Evolutionary conservation across 2,888 invertebrate species (phyloP).

Genomic region (Stenoptilia bipunctidactyla): DNA sequence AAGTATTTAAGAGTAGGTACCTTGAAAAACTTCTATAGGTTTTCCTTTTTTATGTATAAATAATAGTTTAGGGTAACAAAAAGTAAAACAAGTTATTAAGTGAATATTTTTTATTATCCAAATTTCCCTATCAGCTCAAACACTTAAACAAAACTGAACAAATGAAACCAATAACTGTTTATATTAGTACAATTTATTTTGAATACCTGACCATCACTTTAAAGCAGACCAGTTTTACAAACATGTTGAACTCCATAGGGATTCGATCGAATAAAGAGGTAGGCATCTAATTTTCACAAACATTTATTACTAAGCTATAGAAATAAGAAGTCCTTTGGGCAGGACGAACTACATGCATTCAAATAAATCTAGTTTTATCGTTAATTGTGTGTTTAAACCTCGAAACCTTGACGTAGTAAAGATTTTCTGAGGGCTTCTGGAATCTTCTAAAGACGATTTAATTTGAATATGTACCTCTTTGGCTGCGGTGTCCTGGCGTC

Average conservation of each 20-base stretch:
- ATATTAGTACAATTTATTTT: too few relatives aligned
- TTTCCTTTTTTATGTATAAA: too few relatives aligned
- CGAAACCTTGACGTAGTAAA: slow-evolving; percentile 33
- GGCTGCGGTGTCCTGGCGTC: slow-evolving; percentile 24
- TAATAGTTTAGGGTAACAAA: too few relatives aligned
- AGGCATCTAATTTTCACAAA: slow-evolving; percentile 39
- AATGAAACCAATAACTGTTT: too few relatives aligned
- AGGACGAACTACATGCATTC: slow-evolving; percentile 45
- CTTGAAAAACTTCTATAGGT: slow-evolving; percentile 3
- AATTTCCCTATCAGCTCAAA: background rate
- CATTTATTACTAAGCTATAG: slow-evolving; percentile 29
- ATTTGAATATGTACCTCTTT: slow-evolving; percentile 63
- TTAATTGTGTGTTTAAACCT: slow-evolving; percentile 64
- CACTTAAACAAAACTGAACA: too few relatives aligned
- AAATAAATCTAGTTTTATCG: slow-evolving; percentile 28
- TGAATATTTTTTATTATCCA: too few relatives aligned
- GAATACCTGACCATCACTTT: too few relatives aligned
- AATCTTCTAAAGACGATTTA: slow-evolving; percentile 22
- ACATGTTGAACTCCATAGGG: slow-evolving; percentile 45
- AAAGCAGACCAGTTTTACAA: too few relatives aligned
- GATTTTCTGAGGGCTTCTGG: slow-evolving; percentile 3
- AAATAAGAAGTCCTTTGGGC: slow-evolving; percentile 36
- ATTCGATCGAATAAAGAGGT: slow-evolving; percentile 39
- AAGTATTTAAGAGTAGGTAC: background rate
- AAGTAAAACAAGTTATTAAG: too few relatives aligned